These are phyloP conservation scores for Craterocephalus amniculus DNA, from an alignment of 2,797 vertebrate genomes.

Conservation along the genomic window DNA sequence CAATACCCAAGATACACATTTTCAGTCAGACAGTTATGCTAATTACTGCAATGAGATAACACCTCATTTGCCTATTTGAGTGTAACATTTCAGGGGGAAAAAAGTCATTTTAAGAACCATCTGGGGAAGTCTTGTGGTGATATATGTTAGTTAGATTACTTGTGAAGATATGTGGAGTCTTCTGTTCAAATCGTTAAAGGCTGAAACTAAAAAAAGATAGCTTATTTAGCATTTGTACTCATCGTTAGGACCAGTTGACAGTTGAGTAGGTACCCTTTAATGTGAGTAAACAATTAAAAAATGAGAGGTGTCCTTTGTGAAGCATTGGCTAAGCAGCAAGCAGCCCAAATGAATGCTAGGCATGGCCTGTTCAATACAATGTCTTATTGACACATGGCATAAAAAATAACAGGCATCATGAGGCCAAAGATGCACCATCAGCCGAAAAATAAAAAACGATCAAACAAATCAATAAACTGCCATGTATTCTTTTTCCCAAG, in stretches of 20 bases:
- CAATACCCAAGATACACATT: background rate
- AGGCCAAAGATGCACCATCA: background rate
- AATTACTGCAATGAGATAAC: background rate
- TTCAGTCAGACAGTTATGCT: background rate
- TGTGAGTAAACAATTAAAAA: background rate
- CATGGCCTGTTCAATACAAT: background rate
- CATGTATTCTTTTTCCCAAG: background rate
- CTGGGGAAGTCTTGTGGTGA: background rate
- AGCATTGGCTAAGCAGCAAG: background rate
- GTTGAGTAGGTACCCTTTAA: background rate
- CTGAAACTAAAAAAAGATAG: background rate
- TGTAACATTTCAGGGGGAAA: background rate
- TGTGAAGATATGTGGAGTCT: background rate
- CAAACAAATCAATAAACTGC: no score
- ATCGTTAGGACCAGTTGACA: background rate
- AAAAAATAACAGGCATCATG: background rate
- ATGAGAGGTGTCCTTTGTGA: background rate
- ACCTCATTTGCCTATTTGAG: background rate
- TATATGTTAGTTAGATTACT: background rate
- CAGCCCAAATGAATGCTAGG: no score
- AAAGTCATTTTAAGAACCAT: background rate
- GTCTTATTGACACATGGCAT: background rate
- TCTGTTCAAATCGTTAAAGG: background rate
- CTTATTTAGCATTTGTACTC: background rate
- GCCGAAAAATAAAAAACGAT: no score